Evolutionary conservation across 1,140 invertebrate genomes (phyloP).

Genomic region (Acromyrmex heyeri): DNA sequence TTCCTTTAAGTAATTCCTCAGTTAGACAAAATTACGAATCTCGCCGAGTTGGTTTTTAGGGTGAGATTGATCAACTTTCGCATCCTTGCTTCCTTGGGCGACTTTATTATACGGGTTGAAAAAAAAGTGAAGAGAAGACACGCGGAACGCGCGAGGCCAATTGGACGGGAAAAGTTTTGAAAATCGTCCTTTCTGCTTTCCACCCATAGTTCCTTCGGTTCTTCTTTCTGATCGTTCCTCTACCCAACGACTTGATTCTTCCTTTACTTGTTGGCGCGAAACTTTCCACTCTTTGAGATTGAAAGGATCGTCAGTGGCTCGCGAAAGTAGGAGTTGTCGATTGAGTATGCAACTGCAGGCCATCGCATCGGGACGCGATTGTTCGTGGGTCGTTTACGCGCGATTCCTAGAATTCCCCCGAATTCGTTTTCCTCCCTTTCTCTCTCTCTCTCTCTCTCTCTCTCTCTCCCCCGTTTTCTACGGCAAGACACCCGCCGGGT

Average conservation of each 20-base stretch:
- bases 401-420: not conserved
- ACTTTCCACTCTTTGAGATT: constrained; percentile 58
- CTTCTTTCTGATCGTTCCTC: constrained; percentile 29
- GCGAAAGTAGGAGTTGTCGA: constrained; percentile 37
- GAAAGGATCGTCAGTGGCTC: constrained; percentile 46
- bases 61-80: constrained; percentile 33
- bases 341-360: constrained; percentile 49
- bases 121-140: not conserved
- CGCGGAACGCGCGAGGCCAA: constrained; percentile 33
- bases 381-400: constrained; percentile 32
- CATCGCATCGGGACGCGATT: constrained; percentile 36
- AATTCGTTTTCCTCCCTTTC: not conserved
- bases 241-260: constrained; percentile 29
- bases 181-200: not conserved
- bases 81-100: constrained; percentile 53
- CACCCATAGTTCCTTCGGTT: constrained; percentile 22
- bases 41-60: not conserved
- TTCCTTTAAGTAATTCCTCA: constrained; percentile 69
- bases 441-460: not conserved
- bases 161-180: constrained; percentile 66
- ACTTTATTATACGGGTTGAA: constrained; percentile 54
- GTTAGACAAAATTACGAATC: constrained; percentile 73
- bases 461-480: not conserved
- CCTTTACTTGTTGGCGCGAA: constrained; percentile 55
- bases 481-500: not conserved